Percentiles rank a stretch among this genome's conserved stretches.
These are phyloP conservation scores for Drosophila takahashii DNA, from an alignment of 1,140 invertebrate genomes.

Conservation along the genomic window DNA sequence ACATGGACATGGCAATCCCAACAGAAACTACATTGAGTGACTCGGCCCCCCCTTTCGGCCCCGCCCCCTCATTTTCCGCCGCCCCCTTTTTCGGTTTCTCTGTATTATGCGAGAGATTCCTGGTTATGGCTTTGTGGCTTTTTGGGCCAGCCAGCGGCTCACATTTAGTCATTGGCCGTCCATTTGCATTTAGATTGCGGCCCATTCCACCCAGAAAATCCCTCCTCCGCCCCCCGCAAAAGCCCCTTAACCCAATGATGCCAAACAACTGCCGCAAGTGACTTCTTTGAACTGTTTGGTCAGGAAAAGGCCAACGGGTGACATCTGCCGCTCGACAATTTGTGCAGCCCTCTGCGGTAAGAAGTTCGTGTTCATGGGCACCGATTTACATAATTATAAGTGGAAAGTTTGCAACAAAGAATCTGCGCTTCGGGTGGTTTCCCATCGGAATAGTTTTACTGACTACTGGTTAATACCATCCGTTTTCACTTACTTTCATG, in stretches of 20 bases:
- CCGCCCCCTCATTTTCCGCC: not conserved
- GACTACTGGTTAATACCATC: slow-evolving; percentile 4
- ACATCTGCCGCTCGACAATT: slow-evolving; percentile 77
- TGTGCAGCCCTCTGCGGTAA: slow-evolving; percentile 50
- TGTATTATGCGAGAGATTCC: slow-evolving; percentile 78
- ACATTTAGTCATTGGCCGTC: slow-evolving; percentile 63
- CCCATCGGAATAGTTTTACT: slow-evolving; percentile 13
- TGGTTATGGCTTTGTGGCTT: slow-evolving; percentile 79
- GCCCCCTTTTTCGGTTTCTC: slow-evolving; percentile 18
- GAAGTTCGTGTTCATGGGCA: slow-evolving; percentile 60
- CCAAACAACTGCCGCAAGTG: slow-evolving; percentile 34
- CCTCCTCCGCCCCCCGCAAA: slow-evolving; percentile 1
- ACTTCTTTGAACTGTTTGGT: slow-evolving; percentile 49
- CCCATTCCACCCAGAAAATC: not conserved
- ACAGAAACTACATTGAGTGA: slow-evolving; percentile 54
- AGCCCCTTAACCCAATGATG: slow-evolving; percentile 22
- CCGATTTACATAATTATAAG: slow-evolving; percentile 74
- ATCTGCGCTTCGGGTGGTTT: slow-evolving; percentile 6
- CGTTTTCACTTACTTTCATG: too few relatives aligned
- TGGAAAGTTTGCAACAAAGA: slow-evolving; percentile 32
- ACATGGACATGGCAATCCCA: slow-evolving; percentile 19
- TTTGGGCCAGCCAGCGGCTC: slow-evolving; percentile 62
- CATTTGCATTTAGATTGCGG: slow-evolving; percentile 82
- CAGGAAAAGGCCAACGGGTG: slow-evolving; percentile 41
- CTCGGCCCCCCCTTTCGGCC: slow-evolving; percentile 52